Base-by-base conservation (phyloP, 30 jellyfish, hydroid and myxozoan species). In the Mastigias papua region DNA sequence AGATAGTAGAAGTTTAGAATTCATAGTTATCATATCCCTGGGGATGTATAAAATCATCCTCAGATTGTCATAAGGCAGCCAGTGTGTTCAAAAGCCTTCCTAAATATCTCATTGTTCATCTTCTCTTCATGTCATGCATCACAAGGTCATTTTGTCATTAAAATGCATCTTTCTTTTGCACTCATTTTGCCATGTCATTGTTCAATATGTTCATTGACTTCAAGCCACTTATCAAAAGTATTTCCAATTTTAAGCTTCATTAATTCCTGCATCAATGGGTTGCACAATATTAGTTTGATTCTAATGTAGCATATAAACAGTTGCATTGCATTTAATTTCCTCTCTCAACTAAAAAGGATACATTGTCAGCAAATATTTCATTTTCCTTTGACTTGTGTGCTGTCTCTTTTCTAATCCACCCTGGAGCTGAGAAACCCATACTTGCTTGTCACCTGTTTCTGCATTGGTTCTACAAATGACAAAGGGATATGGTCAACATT, bases 141-240 rank as follows among this genome's bases (percentile, higher is more conserved):
- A 31, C 93, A 86, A 29, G 86, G 60, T 78, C 79, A 83, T 85
- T 50, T 83, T 68, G 86, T 83, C 93, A 68, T 83, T 21, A 83
- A 77, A 23, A 51, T 69, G 16, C 79, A 37, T 32, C 93, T 35
- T 60, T 70, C 80, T 26, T 37, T 69, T 46, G 86, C 86, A 35
- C 65, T 26, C 57, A 83, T 68, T 42, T 83, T 46, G 48, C 68
- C 93, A 50, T 68, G 91, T 74, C 91, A 81, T 64, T 64, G 64
- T 35, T 48, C 84, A 46, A 81, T 54, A 49, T 46, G 31, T 21
- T 81, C 85, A 37, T 81, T 72, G 69, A 48, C 54, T 46, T 81
- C 91, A 35, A 81, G 91, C 91, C 83, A 81, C 66, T 25, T 67
- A 29, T 81, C 91, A 84, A 67, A 48, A 29, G 83, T 71, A 60